Conservation (phyloP, 2,888 invertebrate genomes). For the Archaeoteleia sp. region DNA sequence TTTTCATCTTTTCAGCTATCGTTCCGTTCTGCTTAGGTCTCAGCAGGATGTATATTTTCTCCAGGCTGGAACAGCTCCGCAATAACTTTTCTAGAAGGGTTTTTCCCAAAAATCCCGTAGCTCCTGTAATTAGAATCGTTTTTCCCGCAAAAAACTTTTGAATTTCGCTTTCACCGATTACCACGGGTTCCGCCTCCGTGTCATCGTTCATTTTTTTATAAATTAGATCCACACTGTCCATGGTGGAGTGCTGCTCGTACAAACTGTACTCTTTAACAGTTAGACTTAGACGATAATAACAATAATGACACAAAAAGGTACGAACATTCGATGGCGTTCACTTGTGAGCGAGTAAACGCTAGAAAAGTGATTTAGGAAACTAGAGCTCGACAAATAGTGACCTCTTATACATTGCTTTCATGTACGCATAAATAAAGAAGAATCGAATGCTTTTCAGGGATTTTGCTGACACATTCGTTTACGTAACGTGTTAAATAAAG, state of each 20-base stretch:
- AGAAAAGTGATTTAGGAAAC: constrained; percentile 30
- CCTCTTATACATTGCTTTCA: constrained; percentile 34
- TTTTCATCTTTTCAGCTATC: constrained; percentile 44
- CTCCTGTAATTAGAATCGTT: constrained; percentile 60
- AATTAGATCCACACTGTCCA: constrained; percentile 55
- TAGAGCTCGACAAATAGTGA: constrained; percentile 24
- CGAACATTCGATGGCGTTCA: constrained; percentile 9
- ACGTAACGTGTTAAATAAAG: constrained; percentile 37
- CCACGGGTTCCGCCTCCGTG: constrained; percentile 24
- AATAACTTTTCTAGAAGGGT: constrained; percentile 61
- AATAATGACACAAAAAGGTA: not conserved
- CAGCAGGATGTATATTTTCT: constrained; percentile 58
- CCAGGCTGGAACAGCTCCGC: constrained; percentile 56
- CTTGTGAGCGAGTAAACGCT: constrained; percentile 15
- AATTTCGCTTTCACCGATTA: constrained; percentile 54
- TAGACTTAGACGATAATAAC: too few relatives aligned
- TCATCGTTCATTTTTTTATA: constrained; percentile 56
- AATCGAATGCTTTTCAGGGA: constrained; percentile 10
- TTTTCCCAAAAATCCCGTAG: constrained; percentile 61
- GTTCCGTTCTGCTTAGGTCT: constrained; percentile 34
- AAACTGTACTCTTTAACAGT: constrained; percentile 1
- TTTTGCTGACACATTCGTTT: constrained; percentile 53
- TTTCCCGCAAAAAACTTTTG: constrained; percentile 58
- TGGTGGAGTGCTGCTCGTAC: not conserved
- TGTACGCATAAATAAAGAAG: constrained; percentile 27